phyloP scores from a whole-genome alignment of 2,113 vertebrate genomes.

The Dromiciops gliroides region DNA sequence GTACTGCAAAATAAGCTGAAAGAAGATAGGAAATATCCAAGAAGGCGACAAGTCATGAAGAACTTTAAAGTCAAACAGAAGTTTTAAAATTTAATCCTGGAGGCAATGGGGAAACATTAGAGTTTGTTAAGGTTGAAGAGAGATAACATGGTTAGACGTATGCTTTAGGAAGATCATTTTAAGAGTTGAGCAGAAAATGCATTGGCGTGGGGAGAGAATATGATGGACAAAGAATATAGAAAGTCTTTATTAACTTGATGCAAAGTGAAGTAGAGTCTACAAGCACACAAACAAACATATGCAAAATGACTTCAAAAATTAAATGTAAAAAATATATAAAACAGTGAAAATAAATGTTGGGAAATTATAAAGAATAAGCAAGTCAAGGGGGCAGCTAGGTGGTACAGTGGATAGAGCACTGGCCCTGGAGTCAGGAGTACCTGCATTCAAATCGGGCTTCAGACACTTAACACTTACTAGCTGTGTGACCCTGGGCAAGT shows the following conservation, averaged over 20 bases:
- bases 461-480: too few species aligned
- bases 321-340: not conserved
- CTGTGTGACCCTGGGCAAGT: too few species aligned
- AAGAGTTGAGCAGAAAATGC: not conserved
- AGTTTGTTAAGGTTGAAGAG: not conserved
- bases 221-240: too few species aligned
- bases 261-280: not conserved
- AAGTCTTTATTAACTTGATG: not conserved
- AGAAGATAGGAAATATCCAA: not conserved
- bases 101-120: not conserved
- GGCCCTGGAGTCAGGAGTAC: too few species aligned
- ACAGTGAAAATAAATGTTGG: not conserved
- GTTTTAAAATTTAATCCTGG: not conserved
- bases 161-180: not conserved
- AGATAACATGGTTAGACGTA: not conserved
- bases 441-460: too few species aligned
- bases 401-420: too few species aligned
- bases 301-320: too few species aligned
- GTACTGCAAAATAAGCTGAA: not conserved
- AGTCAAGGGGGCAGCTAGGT: too few species aligned
- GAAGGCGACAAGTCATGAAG: not conserved
- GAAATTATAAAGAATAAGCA: not conserved
- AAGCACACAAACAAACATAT: not conserved
- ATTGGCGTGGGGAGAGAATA: not conserved
- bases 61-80: not conserved